Percentiles rank a stretch among this genome's conserved stretches.
Evolutionary conservation across 2,888 invertebrate species (phyloP).

Genomic region (Acrocera orbiculus): DNA sequence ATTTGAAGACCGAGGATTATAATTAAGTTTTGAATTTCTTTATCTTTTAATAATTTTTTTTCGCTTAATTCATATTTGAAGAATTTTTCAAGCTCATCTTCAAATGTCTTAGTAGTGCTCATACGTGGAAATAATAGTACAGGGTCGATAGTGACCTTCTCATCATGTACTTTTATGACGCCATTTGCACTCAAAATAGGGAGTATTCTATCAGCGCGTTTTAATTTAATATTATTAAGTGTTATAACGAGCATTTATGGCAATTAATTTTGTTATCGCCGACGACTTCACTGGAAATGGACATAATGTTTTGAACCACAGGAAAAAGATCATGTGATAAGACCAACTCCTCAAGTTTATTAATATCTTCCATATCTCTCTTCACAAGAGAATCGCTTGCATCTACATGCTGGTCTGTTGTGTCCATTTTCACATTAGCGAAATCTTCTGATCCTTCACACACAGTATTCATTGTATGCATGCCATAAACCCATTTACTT

Average conservation of each 20-base stretch:
- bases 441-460: slow-evolving; percentile 20
- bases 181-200: no score
- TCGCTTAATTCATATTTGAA: slow-evolving; percentile 10
- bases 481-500: no score
- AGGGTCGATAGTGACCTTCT: slow-evolving; percentile 18
- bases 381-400: no score
- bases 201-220: no score
- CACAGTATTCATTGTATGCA: slow-evolving; percentile 19
- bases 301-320: slow-evolving; percentile 10
- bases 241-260: slow-evolving; percentile 9
- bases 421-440: slow-evolving; percentile 19
- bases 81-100: no score
- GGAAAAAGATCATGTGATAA: slow-evolving; percentile 20
- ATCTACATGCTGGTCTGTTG: slow-evolving; percentile 25
- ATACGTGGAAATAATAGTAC: slow-evolving; percentile 13
- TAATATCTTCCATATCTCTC: slow-evolving; percentile 16
- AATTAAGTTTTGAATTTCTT: no score
- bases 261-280: slow-evolving; percentile 13
- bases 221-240: slow-evolving; percentile 20
- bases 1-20: no score
- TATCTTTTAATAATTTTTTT: no score
- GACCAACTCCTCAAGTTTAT: slow-evolving; percentile 20
- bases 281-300: slow-evolving; percentile 12
- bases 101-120: slow-evolving; percentile 7
- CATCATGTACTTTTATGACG: slow-evolving; percentile 20